Base-by-base conservation (phyloP, 2,113 vertebrate species). In the Coptodon rendalli region DNA sequence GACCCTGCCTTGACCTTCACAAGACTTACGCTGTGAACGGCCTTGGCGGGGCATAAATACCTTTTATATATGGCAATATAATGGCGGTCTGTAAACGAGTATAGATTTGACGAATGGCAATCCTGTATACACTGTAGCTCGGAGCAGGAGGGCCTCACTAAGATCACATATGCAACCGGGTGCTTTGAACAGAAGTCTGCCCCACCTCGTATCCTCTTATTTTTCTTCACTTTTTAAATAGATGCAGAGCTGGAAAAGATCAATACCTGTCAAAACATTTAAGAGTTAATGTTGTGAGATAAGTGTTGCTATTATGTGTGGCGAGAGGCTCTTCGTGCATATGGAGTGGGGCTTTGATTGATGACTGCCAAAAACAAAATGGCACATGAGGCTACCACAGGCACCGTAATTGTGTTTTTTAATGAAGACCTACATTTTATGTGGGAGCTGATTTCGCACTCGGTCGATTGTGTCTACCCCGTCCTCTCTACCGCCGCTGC, bases 1-100 rank as follows among this genome's bases (percentile, higher is more conserved):
- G 94, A 94, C 91, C 87, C 86, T 43, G 63, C 86, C 90, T 88
- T 96, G 96, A 96, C 95, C 94, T 96, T 94, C 91, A 87, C 84
- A 43, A 61, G 90, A 86, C 91, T 86, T 84, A 38, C 53, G 61
- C 87, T 90, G 86, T 86, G 80, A 94, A 86, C 63, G 2, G 85
- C 78, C 88, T 43, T 22, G 66, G 79, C 59, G 45, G 82, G 83
- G 76, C 89, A 93, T 94, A 93, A 95, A 95, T 92, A 90, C 91
- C 79, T 86, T 93, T 91, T 81, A 80, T 91, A 86, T 87, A 91
- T 91, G 82, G 83, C 57, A 7, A 86, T 76, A 82, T 93, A 92
- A 91, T 90, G 79, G 45, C 17, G 1, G 83, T 31, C 43, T 2
- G 22, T 89, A 87, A 93, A 92, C 48, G 66, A 59, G 83, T 31